Conservation (phyloP, 2,113 vertebrate species). For the Austrofundulus limnaeus region DNA sequence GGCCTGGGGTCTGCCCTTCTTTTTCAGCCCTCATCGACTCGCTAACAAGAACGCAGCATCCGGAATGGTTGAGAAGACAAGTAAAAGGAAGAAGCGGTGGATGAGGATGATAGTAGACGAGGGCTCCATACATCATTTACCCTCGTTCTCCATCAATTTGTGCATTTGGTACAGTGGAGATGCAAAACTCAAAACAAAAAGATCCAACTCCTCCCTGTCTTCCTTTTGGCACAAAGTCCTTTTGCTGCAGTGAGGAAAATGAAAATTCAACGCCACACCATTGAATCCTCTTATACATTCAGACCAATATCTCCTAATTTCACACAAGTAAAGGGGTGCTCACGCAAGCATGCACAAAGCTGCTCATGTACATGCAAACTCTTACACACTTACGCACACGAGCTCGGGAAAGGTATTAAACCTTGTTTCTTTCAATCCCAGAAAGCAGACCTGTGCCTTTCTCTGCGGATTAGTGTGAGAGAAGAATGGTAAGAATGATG, state of each 20-base stretch:
- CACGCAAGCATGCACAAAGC: conserved; percentile 34
- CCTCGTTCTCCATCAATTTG: conserved; percentile 27
- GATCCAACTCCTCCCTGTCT: conserved; percentile 37
- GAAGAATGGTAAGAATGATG: conserved; percentile 31
- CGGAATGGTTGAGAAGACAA: conserved; percentile 18
- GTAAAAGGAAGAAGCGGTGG: conserved; percentile 31
- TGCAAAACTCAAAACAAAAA: conserved; percentile 21
- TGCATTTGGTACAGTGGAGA: conserved; percentile 11
- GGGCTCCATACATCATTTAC: conserved; percentile 63
- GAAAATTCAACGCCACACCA: conserved; percentile 56
- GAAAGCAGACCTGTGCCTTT: conserved; percentile 46
- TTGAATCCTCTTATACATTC: conserved; percentile 60
- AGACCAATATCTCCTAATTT: conserved; percentile 62
- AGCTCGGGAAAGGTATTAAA: conserved; percentile 48
- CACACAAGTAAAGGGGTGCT: conserved; percentile 47
- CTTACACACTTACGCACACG: conserved; percentile 18
- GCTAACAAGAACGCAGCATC: conserved; percentile 57
- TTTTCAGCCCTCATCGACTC: conserved; percentile 41
- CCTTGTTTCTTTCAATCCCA: conserved; percentile 54
- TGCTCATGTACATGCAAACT: conserved; percentile 23
- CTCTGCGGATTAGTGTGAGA: conserved; percentile 48
- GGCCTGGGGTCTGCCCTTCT: conserved; percentile 29
- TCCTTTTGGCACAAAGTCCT: conserved; percentile 7
- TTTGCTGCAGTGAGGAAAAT: conserved; percentile 46
- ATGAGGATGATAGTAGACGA: conserved; percentile 48